Evolutionary conservation across 2,888 invertebrate genomes (phyloP), one percentile per base, ranked within the genome.

Genomic region (Caenorhabditis angaria): DNA sequence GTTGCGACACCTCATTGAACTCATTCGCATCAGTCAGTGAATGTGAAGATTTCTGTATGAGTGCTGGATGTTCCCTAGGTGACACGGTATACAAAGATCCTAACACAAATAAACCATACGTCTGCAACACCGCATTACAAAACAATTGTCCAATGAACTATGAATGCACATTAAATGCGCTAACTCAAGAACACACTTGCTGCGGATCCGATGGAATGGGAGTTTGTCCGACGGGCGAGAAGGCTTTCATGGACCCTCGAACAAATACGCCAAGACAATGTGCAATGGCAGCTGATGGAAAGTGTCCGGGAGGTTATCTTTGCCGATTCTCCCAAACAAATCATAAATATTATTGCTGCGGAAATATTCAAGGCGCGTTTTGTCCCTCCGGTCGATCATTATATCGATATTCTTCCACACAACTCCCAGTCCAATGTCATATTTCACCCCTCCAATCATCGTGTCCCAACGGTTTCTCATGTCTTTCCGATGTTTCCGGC

Each of bases 1-100:
- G 82, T 5, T 84, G 84, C 55, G 82, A 83, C 48, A 82, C 82
- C 12, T 82, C 82, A 5, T 61, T 78, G 47, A 84, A 84, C 67
- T 81, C 81, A 3, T 83, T 83, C 76, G 65, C 72, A 25, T 77
- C 80, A 0, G 59, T 78, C 35, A 51, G 68, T 8, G 84, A 84
- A 55, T 84, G 84, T 58, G 76, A 81, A 56, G 81, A 81, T 55
- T 83, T 82, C 54, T 83, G 83, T 29, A 68, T 78, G 65, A 67
- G 68, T 12, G 78, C 80, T 5, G 81, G 81, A 0, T 81, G 81
- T 29, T 51, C 75, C 0, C 62, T 76, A 4, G 81, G 81, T 20
- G 81, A 81, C 41, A 76, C 78, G 1, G 76, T 81, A 6, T 80
- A 77, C 69, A 76, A 79, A 62, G 80, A 80, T 57, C 80, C 80